These are phyloP conservation scores for Calephelis nemesis DNA, from an alignment of 1,140 invertebrate genomes.

Conservation along the genomic window DNA sequence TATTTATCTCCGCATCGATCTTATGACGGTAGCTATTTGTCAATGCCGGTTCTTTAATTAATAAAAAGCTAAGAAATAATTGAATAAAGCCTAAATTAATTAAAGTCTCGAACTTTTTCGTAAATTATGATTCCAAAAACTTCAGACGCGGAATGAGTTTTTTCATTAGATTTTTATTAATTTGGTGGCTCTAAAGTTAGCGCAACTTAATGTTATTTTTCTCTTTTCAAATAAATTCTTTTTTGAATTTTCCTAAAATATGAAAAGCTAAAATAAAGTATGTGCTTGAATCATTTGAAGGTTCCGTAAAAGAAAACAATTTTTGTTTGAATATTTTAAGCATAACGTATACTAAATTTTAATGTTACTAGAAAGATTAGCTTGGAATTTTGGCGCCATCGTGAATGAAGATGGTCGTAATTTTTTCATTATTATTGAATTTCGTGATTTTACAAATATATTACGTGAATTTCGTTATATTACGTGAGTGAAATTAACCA, in stretches of 20 bases:
- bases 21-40: conserved; percentile 68
- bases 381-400: no score
- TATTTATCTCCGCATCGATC: conserved; percentile 63
- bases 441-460: no score
- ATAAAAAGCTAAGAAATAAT: conserved; percentile 65
- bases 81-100: conserved; percentile 70
- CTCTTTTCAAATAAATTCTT: background rate
- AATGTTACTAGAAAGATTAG: no score
- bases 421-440: no score
- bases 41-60: conserved; percentile 72
- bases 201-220: background rate
- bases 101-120: conserved; percentile 51
- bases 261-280: background rate
- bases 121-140: conserved; percentile 67
- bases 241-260: background rate
- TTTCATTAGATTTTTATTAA: conserved; percentile 34
- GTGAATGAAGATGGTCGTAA: no score
- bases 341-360: no score
- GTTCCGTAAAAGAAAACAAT: no score
- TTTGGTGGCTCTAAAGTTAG: conserved; percentile 16
- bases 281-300: no score
- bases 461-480: no score
- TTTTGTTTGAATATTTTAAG: no score
- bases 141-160: conserved; percentile 38
- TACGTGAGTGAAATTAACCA: no score